These are phyloP conservation scores for Arnoldichthys spilopterus DNA, from an alignment of 2,797 vertebrate species.

Conservation along the genomic window DNA sequence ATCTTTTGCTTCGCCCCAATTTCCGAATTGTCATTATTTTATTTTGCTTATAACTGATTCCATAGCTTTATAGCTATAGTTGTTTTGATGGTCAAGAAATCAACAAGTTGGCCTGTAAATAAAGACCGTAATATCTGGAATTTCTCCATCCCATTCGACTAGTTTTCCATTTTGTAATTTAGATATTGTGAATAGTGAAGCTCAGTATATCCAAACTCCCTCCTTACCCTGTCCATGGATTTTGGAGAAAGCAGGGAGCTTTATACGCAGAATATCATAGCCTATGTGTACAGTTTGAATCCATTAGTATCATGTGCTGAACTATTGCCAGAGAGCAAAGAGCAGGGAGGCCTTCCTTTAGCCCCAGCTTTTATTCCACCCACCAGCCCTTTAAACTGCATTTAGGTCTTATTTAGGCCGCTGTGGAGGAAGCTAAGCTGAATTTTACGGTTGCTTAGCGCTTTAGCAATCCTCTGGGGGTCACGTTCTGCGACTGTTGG, in stretches of 20 bases:
- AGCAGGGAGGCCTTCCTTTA: conserved; percentile 46
- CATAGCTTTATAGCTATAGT: neutral
- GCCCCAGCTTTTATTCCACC: conserved; percentile 50
- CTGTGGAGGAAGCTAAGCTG: conserved; percentile 55
- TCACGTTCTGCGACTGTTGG: conserved; percentile 46
- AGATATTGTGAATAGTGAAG: conserved; percentile 4
- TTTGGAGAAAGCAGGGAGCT: conserved; percentile 15
- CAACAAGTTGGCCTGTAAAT: neutral
- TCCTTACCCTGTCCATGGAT: conserved; percentile 12
- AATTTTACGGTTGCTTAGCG: conserved; percentile 55
- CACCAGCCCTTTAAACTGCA: conserved; percentile 53
- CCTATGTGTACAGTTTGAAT: conserved; percentile 40
- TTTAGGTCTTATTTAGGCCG: conserved; percentile 45
- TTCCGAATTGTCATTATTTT: neutral
- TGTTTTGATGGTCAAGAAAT: neutral
- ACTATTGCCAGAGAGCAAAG: conserved; percentile 50
- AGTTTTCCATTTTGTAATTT: neutral
- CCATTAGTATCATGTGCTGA: conserved; percentile 53
- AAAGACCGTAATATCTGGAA: neutral
- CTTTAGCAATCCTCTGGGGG: conserved; percentile 51
- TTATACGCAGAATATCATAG: conserved; percentile 6
- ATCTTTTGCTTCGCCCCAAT: neutral
- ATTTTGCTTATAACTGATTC: neutral
- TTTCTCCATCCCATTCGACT: neutral
- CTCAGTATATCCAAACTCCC: neutral